Conservation (phyloP, 2,113 vertebrate genomes). For the Chamaetylas fuelleborni region DNA sequence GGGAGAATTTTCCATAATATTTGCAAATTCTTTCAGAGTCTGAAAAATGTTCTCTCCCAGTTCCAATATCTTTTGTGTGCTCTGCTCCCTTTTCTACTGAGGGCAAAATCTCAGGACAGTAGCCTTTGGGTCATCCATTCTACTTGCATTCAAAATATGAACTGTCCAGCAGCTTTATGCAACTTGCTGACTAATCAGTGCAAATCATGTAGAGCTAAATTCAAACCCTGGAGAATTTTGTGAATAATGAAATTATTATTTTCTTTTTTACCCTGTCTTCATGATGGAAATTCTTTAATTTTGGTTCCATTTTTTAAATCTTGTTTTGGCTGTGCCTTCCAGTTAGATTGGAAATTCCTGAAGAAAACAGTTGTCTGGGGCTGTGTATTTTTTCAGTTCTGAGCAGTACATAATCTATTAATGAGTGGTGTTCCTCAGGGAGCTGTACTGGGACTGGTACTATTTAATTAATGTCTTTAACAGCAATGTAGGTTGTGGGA, state of each 20-base stretch:
- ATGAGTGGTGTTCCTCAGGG: neutral
- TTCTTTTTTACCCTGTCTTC: neutral
- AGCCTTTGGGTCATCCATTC: neutral
- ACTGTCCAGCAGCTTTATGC: neutral
- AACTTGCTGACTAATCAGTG: neutral
- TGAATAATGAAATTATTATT: neutral
- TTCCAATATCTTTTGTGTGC: neutral
- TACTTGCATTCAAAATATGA: neutral
- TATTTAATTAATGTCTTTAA: neutral
- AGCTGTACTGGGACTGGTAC: accelerated
- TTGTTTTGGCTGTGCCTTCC: neutral
- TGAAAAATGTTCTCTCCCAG: neutral
- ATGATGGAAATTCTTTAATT: neutral
- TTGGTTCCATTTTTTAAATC: accelerated
- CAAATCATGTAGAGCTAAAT: neutral
- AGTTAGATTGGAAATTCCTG: neutral
- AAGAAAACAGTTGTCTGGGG: neutral
- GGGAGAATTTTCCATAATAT: neutral
- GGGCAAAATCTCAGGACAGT: neutral
- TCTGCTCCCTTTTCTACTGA: neutral
- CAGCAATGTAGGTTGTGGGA: neutral
- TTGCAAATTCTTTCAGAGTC: neutral
- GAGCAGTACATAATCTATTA: neutral
- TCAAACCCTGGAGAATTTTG: neutral
- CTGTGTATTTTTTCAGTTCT: neutral